Base-by-base conservation (phyloP, 2,888 invertebrate species). In the Rhodophaea formosa region DNA sequence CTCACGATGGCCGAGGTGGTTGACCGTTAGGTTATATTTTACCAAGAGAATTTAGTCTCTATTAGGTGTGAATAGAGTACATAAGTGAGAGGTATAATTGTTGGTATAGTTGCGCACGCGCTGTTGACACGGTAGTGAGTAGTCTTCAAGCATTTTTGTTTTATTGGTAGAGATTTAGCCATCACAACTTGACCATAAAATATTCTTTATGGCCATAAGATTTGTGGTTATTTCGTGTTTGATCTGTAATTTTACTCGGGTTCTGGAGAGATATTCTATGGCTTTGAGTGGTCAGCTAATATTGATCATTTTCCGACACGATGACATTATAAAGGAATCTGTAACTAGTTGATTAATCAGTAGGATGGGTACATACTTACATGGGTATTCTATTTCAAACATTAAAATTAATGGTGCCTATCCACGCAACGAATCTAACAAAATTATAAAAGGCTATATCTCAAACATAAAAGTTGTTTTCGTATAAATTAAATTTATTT, bases 1-100 rank as follows among this genome's bases (percentile, higher is more conserved):
- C 70, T 75, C 81, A 82, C 79, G 79, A 78, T 68, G 71, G 63
- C 70, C 71, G 70, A 83, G 82, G 83, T 83, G 74, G 75, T 68
- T 80, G 84, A 86, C 86, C 86, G 86, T 73, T 72, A 72, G 65
- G 30, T 58, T 30, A 62, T 68, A 39, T 12, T 63, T n/a, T 12
- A 14, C 32, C 30, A 55, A 35, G 15, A 12, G 8, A 46, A 45
- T 12, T 5, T 55, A 2, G 1, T 7, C 45, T 35, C 6, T 55
- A 46, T 17, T 8, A 3, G n/a, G 5, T n/a, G 0, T 12, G 3
- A 1, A 44, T 55, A 55, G 17, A 44, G 32, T 45, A 3, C 44
- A 35, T 14, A 10, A 17, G 42, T 44, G 10, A 54, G 1, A 35
- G 6, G 1, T 16, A 42, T 14, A 23, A 5, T 45, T 30, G 35